Evolutionary conservation across 2,888 invertebrate species (phyloP).

Genomic region (Scotopteryx bipunctaria): DNA sequence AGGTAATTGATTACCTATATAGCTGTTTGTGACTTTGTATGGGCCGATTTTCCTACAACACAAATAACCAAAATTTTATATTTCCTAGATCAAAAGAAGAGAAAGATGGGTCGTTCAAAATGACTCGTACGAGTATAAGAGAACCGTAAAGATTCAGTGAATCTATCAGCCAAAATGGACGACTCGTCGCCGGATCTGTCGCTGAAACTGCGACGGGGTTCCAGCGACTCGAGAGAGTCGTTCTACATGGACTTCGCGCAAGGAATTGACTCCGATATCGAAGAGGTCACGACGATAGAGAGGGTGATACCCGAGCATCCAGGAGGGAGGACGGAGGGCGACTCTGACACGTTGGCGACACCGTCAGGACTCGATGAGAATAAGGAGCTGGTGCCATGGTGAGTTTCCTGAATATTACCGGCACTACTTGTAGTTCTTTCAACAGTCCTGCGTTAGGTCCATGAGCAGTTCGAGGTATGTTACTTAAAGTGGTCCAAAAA

Average conservation of each 20-base stretch:
- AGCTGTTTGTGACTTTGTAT: conserved; percentile 5
- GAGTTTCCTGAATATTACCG: conserved; percentile 41
- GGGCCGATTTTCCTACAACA: background rate
- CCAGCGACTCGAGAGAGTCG: conserved; percentile 93
- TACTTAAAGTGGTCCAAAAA: too few relatives aligned
- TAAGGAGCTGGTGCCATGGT: conserved; percentile 78
- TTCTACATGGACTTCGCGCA: conserved; percentile 96
- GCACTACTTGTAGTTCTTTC: too few relatives aligned
- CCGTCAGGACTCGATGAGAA: conserved; percentile 78
- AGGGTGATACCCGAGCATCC: conserved; percentile 81
- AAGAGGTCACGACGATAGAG: conserved; percentile 90
- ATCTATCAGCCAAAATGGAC: conserved; percentile 66
- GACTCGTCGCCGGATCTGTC: conserved; percentile 95
- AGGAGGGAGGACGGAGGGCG: conserved; percentile 72
- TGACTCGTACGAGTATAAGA: conserved; percentile 19
- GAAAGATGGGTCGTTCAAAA: conserved; percentile 27
- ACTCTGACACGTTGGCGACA: conserved; percentile 76
- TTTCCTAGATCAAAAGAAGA: conserved; percentile 44
- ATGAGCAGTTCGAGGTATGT: too few relatives aligned
- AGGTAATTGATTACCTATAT: conserved; percentile 9
- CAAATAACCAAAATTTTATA: too few relatives aligned
- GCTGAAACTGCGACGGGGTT: conserved; percentile 91
- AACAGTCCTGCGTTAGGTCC: too few relatives aligned
- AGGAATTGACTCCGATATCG: conserved; percentile 95
- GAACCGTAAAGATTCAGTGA: conserved; percentile 18